Evolutionary conservation across 2,888 invertebrate genomes (phyloP).

Genomic region (Papilio elwesi): DNA sequence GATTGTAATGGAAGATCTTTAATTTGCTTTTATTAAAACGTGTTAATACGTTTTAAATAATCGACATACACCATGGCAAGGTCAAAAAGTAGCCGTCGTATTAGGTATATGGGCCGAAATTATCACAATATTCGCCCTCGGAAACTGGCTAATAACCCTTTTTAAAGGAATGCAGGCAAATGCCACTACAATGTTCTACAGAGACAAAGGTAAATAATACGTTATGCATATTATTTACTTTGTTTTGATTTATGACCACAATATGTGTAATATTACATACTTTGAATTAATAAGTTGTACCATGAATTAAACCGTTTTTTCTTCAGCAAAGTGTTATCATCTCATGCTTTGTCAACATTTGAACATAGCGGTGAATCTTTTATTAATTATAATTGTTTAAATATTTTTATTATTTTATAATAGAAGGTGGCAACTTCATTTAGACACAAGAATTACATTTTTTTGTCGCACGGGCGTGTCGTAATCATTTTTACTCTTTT

Average conservation of each 20-base stretch:
- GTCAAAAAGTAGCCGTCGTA: background rate
- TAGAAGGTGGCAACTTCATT: too few species aligned
- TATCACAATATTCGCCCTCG: background rate
- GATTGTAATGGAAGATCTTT: too few species aligned
- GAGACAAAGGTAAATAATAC: background rate
- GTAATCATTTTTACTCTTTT: slow-evolving; percentile 26
- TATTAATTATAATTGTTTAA: background rate
- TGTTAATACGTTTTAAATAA: too few species aligned
- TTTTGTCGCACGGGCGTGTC: slow-evolving; percentile 37
- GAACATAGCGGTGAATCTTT: background rate
- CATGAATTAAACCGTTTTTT: background rate
- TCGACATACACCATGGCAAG: too few species aligned
- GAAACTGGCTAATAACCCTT: too few species aligned
- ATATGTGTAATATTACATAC: background rate
- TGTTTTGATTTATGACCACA: background rate
- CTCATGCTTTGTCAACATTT: background rate
- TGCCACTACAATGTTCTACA: too few species aligned
- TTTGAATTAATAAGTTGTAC: background rate
- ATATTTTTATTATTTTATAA: background rate
- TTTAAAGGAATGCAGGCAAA: too few species aligned
- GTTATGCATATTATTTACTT: background rate
- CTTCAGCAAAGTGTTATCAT: background rate
- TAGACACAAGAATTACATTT: background rate
- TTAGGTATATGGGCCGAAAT: background rate
- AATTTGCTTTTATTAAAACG: too few species aligned